These are phyloP conservation scores for Stegophylla sp. DNA, from an alignment of 2,888 invertebrate genomes.

Conservation along the genomic window DNA sequence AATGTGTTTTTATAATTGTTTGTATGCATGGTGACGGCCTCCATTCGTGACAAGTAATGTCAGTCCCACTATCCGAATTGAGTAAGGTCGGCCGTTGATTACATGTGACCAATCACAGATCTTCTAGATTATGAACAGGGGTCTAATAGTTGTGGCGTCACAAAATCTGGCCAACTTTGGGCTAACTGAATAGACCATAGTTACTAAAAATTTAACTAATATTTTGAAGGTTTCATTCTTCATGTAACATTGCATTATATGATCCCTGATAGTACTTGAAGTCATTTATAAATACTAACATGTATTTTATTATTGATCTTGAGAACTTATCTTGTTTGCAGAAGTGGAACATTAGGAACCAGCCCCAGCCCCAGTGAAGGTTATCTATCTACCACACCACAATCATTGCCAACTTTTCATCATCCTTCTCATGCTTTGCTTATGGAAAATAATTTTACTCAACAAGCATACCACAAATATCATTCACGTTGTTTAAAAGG, in stretches of 20 bases:
- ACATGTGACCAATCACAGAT: too few relatives aligned
- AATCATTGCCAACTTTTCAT: conserved; percentile 87
- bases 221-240: not conserved
- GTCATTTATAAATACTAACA: not conserved
- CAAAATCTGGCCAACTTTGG: too few relatives aligned
- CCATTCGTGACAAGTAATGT: too few relatives aligned
- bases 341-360: conserved; percentile 79
- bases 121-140: too few relatives aligned
- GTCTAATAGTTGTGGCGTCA: too few relatives aligned
- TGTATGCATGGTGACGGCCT: too few relatives aligned
- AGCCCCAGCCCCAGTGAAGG: conserved; percentile 71
- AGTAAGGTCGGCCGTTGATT: too few relatives aligned
- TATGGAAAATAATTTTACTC: conserved; percentile 96
- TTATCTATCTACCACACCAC: conserved; percentile 79
- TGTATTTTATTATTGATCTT: not conserved
- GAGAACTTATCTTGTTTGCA: conserved; percentile 48
- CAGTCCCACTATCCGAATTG: too few relatives aligned
- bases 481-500: conserved; percentile 91
- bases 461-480: conserved; percentile 96
- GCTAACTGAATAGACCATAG: too few relatives aligned
- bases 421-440: conserved; percentile 95
- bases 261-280: too few relatives aligned
- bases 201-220: not conserved
- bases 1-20: too few relatives aligned
- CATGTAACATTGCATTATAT: not conserved